phyloP scores from a whole-genome alignment of 2,888 invertebrate species.

The Tetropium fuscum region DNA sequence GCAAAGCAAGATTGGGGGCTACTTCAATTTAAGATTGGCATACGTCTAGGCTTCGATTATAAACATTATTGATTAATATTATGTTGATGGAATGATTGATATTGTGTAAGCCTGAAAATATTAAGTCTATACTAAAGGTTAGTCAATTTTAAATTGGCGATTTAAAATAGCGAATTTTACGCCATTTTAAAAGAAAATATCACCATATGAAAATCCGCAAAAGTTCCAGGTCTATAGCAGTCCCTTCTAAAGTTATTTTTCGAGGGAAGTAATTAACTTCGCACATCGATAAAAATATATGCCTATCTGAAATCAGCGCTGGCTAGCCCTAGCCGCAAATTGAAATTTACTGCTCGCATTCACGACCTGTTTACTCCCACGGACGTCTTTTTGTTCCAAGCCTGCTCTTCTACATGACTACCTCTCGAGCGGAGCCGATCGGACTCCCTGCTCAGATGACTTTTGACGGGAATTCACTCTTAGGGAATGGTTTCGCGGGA shows the following conservation, averaged over 20 bases:
- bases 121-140: too few relatives aligned
- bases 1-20: too few relatives aligned
- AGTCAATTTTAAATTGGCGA: too few relatives aligned
- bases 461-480: not conserved
- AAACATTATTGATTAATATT: too few relatives aligned
- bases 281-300: slow-evolving; percentile 12
- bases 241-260: slow-evolving; percentile 5
- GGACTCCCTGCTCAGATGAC: not conserved
- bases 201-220: too few relatives aligned
- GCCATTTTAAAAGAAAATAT: too few relatives aligned
- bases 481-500: not conserved
- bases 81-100: too few relatives aligned
- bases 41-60: too few relatives aligned
- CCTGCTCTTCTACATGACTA: slow-evolving; percentile 22
- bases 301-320: slow-evolving; percentile 2
- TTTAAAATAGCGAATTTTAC: not conserved
- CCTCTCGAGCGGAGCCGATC: not conserved
- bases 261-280: slow-evolving; percentile 8
- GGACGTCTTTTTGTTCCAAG: slow-evolving; percentile 17
- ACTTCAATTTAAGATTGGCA: too few relatives aligned
- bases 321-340: slow-evolving; percentile 14
- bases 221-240: too few relatives aligned
- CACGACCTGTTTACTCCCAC: slow-evolving; percentile 26
- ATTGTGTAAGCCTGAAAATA: too few relatives aligned
- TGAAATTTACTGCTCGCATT: slow-evolving; percentile 23